Evolutionary conservation across 2,113 vertebrate genomes (phyloP).

Genomic region (Bujurquina vittata): DNA sequence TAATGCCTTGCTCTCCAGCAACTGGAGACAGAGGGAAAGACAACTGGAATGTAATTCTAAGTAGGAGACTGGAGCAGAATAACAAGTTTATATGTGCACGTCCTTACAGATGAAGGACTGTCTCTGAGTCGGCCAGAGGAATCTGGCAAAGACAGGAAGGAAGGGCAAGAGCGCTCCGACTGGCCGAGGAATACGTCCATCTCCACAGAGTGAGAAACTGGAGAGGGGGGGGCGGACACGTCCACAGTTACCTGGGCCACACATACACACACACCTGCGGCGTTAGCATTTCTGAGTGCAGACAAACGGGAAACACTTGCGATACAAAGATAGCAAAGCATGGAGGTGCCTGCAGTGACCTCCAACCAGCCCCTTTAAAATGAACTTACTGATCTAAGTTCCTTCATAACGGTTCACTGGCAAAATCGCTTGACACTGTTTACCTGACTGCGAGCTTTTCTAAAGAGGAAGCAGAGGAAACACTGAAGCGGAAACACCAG

Average conservation of each 20-base stretch:
- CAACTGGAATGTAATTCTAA: not conserved
- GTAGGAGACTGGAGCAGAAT: not conserved
- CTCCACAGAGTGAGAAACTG: slow-evolving; percentile 77
- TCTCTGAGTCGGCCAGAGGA: slow-evolving; percentile 57
- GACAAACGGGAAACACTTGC: not conserved
- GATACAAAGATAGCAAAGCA: too few species aligned
- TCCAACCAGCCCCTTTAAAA: not conserved
- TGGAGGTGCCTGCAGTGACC: not conserved
- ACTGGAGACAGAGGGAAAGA: slow-evolving; percentile 40
- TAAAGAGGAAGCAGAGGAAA: slow-evolving; percentile 80
- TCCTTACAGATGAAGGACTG: slow-evolving; percentile 79
- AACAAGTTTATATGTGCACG: not conserved
- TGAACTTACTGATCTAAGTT: not conserved
- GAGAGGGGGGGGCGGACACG: slow-evolving; percentile 64
- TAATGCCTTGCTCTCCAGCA: slow-evolving; percentile 68
- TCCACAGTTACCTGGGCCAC: slow-evolving; percentile 76
- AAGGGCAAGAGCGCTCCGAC: slow-evolving; percentile 65
- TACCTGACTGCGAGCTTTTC: slow-evolving; percentile 76
- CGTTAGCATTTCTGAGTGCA: not conserved
- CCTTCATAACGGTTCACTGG: not conserved
- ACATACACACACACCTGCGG: slow-evolving; percentile 15
- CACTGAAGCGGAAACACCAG: slow-evolving; percentile 81
- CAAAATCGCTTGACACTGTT: not conserved
- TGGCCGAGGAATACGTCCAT: slow-evolving; percentile 79
- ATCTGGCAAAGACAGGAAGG: slow-evolving; percentile 76